Evolutionary conservation across 2,888 invertebrate genomes (phyloP).

Genomic region (Prosopocoilus inquinatus): DNA sequence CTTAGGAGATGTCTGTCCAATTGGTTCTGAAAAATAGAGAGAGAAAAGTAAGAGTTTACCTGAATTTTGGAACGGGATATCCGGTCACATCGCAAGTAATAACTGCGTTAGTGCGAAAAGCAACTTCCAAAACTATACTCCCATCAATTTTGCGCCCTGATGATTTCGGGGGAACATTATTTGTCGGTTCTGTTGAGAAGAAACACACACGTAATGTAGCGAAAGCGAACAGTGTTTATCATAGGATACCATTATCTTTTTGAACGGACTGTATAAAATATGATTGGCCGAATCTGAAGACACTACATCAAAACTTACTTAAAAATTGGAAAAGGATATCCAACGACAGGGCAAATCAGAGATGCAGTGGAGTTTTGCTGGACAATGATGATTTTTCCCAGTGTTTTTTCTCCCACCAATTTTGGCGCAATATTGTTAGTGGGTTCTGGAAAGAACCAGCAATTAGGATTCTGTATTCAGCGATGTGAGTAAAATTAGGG

Average conservation of each 20-base stretch:
- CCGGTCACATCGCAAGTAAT: conserved; percentile 69
- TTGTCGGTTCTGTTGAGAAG: conserved; percentile 55
- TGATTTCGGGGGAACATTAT: conserved; percentile 63
- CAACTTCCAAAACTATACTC: conserved; percentile 61
- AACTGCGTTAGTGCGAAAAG: conserved; percentile 55
- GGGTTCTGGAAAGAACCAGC: conserved; percentile 49
- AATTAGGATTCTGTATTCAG: conserved; percentile 37
- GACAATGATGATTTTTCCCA: conserved; percentile 64
- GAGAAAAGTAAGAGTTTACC: conserved; percentile 55
- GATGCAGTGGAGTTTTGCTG: conserved; percentile 56
- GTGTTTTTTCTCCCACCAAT: conserved; percentile 48
- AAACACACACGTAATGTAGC: neutral
- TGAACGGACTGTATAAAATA: too few species aligned
- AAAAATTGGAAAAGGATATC: conserved; percentile 68
- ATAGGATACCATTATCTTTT: neutral
- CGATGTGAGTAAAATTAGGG: conserved; percentile 7
- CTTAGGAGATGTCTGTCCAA: conserved; percentile 54
- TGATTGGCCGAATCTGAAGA: neutral
- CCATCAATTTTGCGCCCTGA: conserved; percentile 55
- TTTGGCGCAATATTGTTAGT: conserved; percentile 53
- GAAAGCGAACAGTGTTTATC: neutral
- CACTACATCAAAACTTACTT: conserved; percentile 58
- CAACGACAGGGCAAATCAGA: conserved; percentile 68
- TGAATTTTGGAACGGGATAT: conserved; percentile 67
- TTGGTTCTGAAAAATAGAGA: conserved; percentile 51